Percentiles rank a stretch among this genome's conserved stretches.
Conservation (phyloP, 2,888 invertebrate genomes). For the Cosmopolites sordidus region DNA sequence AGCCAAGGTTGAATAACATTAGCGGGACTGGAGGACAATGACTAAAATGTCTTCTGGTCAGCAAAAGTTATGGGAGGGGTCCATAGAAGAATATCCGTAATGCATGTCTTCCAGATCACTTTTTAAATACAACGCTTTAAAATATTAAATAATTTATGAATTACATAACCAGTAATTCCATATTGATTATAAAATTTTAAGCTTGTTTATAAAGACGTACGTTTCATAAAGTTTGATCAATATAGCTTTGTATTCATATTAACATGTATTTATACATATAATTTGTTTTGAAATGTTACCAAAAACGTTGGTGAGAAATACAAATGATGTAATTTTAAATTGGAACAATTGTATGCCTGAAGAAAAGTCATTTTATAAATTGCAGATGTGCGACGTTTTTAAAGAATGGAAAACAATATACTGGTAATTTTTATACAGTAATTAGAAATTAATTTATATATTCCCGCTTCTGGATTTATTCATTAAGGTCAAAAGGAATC, state of each 20-base stretch:
- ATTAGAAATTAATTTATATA: no score
- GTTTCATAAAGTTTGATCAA: no score
- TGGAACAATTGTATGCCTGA: constrained; percentile 32
- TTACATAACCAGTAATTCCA: no score
- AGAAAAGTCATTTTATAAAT: constrained; percentile 15
- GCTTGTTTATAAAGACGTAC: no score
- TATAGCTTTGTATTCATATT: no score
- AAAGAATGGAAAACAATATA: constrained; percentile 38
- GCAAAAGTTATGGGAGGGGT: not conserved
- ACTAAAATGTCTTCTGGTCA: constrained; percentile 3
- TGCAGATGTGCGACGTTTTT: constrained; percentile 33
- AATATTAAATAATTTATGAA: no score
- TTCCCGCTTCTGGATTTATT: no score
- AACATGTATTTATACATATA: no score
- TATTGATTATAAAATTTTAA: no score
- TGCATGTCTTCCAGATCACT: not conserved
- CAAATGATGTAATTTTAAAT: constrained; percentile 24
- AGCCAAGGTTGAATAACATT: constrained; percentile 15
- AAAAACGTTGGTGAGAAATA: constrained; percentile 27
- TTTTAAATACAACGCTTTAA: not conserved
- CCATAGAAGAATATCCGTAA: not conserved
- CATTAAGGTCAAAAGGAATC: no score
- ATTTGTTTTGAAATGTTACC: constrained; percentile 10
- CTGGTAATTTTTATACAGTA: no score
- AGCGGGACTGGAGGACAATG: constrained; percentile 3